These are phyloP conservation scores for Lycaena phlaeas DNA, from an alignment of 2,888 invertebrate genomes.

Conservation along the genomic window DNA sequence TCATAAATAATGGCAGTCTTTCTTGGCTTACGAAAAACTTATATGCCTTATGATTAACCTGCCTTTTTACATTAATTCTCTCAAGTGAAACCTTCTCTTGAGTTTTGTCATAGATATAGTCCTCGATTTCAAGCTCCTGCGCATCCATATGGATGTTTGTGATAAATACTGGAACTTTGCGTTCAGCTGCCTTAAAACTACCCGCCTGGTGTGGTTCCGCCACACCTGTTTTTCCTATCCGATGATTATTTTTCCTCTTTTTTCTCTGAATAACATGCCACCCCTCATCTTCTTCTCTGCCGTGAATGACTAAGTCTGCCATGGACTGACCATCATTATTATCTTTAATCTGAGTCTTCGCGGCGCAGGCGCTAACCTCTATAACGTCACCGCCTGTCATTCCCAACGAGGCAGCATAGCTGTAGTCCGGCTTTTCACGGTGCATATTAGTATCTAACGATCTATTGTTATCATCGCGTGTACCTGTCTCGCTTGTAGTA, in stretches of 20 bases:
- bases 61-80: constrained; percentile 11
- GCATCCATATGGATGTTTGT: constrained; percentile 21
- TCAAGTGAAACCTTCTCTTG: constrained; percentile 16
- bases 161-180: constrained; percentile 21
- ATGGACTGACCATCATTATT: no score
- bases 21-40: constrained; percentile 21
- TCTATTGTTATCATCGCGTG: background rate
- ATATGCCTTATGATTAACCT: constrained; percentile 18
- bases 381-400: no score
- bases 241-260: no score
- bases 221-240: no score
- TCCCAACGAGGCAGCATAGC: no score
- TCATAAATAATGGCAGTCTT: constrained; percentile 19
- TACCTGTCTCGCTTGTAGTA: background rate
- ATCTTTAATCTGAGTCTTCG: no score
- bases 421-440: no score
- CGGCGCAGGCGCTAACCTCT: no score
- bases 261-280: background rate
- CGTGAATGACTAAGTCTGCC: no score
- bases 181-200: constrained; percentile 19
- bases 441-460: no score
- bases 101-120: constrained; percentile 18
- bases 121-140: constrained; percentile 16
- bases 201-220: background rate
- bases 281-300: background rate